Evolutionary conservation across 35 echinoderm and acorn worm genomes (phyloP).

Genomic region (Stichopus chloronotus): DNA sequence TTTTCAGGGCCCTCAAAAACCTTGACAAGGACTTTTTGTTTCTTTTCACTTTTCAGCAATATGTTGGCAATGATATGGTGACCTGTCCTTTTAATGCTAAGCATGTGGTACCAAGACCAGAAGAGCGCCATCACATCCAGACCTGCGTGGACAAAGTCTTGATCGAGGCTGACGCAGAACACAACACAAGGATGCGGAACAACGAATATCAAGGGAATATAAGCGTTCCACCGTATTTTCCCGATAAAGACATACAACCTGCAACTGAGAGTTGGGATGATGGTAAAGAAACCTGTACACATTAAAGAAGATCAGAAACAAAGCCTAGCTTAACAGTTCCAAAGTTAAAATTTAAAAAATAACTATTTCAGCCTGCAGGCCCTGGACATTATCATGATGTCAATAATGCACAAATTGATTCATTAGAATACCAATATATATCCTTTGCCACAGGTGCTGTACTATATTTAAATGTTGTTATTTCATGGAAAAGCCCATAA

Average conservation of each 20-base stretch:
- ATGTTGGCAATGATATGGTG: slow-evolving; percentile 56
- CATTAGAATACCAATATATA: no score
- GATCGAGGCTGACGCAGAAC: slow-evolving; percentile 67
- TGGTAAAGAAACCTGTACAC: neutral
- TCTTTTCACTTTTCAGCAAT: slow-evolving; percentile 51
- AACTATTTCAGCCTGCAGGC: no score
- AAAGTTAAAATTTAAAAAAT: no score
- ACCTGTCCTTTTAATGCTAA: slow-evolving; percentile 86
- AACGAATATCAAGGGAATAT: slow-evolving; percentile 25
- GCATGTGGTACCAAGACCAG: slow-evolving; percentile 70
- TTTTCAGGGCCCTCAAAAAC: no score
- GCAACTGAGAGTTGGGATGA: slow-evolving; percentile 34
- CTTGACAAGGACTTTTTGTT: neutral
- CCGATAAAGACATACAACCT: neutral
- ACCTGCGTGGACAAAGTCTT: slow-evolving; percentile 73
- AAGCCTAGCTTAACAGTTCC: no score
- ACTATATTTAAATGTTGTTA: no score
- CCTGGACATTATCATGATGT: no score
- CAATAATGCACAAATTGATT: no score
- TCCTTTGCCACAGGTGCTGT: no score
- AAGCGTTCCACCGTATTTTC: slow-evolving; percentile 26
- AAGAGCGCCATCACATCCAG: slow-evolving; percentile 76
- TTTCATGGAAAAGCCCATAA: no score
- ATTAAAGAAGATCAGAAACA: neutral
- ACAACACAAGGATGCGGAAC: neutral